phyloP scores from a whole-genome alignment of 2,113 vertebrate genomes.

The Megalops atlanticus region DNA sequence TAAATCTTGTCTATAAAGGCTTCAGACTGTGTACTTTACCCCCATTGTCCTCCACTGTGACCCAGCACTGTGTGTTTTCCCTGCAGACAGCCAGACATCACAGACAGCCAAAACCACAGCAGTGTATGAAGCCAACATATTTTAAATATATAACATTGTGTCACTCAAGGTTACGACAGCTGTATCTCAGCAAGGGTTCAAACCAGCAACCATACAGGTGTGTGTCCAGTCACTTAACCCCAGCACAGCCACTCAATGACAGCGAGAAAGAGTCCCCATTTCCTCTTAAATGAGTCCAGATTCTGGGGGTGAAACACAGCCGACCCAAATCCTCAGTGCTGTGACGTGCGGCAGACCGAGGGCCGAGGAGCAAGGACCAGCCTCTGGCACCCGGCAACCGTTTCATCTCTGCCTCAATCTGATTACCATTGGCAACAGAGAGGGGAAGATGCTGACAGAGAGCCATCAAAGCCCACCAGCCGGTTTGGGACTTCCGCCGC shows the following conservation, averaged over 20 bases:
- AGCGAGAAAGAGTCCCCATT: too few species aligned
- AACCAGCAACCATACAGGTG: too few species aligned
- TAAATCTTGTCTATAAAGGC: background rate
- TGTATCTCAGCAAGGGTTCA: too few species aligned
- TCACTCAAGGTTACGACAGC: too few species aligned
- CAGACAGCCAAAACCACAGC: too few species aligned
- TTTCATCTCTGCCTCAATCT: background rate
- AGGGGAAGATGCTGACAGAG: conserved; percentile 32
- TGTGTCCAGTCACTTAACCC: too few species aligned
- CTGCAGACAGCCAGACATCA: too few species aligned
- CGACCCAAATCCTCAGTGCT: background rate
- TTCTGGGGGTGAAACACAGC: background rate
- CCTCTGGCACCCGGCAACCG: background rate
- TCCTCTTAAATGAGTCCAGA: background rate
- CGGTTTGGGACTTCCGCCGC: conserved; percentile 25
- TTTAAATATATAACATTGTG: too few species aligned
- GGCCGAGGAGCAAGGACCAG: background rate
- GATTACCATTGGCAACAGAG: conserved; percentile 32
- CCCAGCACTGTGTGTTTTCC: too few species aligned
- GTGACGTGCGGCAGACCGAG: background rate
- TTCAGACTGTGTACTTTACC: background rate
- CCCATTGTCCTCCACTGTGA: too few species aligned
- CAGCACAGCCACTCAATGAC: too few species aligned
- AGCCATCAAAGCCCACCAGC: conserved; percentile 18
- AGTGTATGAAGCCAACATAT: too few species aligned